Evolutionary conservation across 2,888 invertebrate species (phyloP).

Genomic region (Geotrupes spiniger): DNA sequence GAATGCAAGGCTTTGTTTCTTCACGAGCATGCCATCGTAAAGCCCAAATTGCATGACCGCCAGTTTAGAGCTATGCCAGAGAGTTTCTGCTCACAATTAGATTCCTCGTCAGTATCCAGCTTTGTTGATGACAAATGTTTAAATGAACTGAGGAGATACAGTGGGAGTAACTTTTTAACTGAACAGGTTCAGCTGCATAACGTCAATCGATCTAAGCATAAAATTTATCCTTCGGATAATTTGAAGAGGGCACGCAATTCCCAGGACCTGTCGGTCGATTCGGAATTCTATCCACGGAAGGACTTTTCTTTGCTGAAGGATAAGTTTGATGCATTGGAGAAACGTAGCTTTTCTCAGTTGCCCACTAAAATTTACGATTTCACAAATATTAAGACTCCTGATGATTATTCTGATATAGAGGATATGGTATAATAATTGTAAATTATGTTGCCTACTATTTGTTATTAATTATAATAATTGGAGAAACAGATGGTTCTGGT

Average conservation of each 20-base stretch:
- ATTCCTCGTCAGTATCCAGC: too few species aligned
- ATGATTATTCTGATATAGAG: conserved; percentile 4
- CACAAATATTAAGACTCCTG: conserved; percentile 3
- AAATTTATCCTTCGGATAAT: background rate
- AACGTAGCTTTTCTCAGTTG: conserved; percentile 12
- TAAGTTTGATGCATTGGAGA: conserved; percentile 18
- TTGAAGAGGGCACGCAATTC: conserved; percentile 1
- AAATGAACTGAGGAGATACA: too few species aligned
- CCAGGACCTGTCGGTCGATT: conserved; percentile 7
- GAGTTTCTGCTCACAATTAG: too few species aligned
- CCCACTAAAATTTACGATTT: conserved; percentile 19
- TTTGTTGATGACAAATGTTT: too few species aligned
- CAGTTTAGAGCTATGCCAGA: background rate
- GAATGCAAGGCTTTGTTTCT: background rate
- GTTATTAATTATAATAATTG: too few species aligned
- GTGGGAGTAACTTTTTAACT: too few species aligned
- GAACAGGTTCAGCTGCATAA: too few species aligned
- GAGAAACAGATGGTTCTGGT: too few species aligned
- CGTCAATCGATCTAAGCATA: too few species aligned
- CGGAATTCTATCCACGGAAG: background rate
- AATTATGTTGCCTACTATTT: too few species aligned
- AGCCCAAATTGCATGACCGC: background rate
- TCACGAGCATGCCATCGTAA: background rate
- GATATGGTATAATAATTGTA: conserved; percentile 16
- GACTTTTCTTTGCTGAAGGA: conserved; percentile 9